Evolutionary conservation across 2,797 vertebrate species (phyloP), one percentile per base, ranked within the genome.

Genomic region (Sebastes cheni): DNA sequence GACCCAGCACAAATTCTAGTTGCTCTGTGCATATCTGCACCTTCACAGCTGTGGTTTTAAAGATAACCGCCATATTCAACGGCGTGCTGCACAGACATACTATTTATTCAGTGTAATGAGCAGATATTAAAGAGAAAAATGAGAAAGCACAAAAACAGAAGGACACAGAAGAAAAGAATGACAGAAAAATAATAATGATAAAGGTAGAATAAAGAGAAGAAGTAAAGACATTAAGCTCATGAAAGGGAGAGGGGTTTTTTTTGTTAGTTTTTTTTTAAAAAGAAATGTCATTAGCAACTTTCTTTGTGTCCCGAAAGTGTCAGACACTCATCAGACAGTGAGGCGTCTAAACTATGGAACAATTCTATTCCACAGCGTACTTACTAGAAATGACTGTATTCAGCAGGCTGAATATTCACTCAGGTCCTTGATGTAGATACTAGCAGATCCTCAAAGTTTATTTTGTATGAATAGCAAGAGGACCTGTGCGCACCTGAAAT

Each of bases 91-190:
- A 88, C 67, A 60, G 78, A 89, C 93, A 91, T 56, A 82, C 86
- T 86, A 89, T 95, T 93, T 92, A 91, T 93, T 92, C 88, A 83
- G 81, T 87, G 83, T 94, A 93, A 95, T 95, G 92, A 93, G 91
- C 74, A 92, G 89, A 93, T 92, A 94, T 91, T 86, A 83, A 89
- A 93, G 81, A 80, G 82, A 85, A 83, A 94, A 94, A 90, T 81
- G 83, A 92, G 89, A 86, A 84, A 80, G 68, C 50, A 60, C 16
- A 58, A 85, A 75, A 86, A 82, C 76, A 87, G 61, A 83, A 58
- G 75, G 84, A 69, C 62, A 76, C 4, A 54, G 58, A 80, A 84
- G 50, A 85, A 78, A 77, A 67, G 72, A 88, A 72, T 76, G 81
- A 82, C 79, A 77, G 79, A 82, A 70, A 86, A 89, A 89, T 79